Conservation (phyloP, 2,797 vertebrate species). For the Amblyopsis hoosieri region DNA sequence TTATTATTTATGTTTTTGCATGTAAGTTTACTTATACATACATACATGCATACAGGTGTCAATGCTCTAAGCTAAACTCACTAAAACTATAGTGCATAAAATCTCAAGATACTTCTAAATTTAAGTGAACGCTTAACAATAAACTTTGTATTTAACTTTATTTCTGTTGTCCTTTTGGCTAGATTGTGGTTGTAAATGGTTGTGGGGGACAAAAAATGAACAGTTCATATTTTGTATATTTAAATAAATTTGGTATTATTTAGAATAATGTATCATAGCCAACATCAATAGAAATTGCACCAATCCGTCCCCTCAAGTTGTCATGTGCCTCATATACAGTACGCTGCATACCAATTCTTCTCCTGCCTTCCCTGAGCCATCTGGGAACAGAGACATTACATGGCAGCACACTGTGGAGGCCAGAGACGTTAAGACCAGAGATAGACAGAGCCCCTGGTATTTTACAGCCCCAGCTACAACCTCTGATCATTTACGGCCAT, state of each 20-base stretch:
- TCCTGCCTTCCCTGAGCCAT: slow-evolving; percentile 14
- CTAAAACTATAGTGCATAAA: background rate
- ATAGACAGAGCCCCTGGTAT: slow-evolving; percentile 12
- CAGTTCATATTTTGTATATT: background rate
- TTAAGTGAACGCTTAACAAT: background rate
- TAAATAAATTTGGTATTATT: background rate
- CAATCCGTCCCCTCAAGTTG: too few species aligned
- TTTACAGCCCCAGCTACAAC: slow-evolving; percentile 41
- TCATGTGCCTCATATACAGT: background rate
- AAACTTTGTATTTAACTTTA: slow-evolving; percentile 2
- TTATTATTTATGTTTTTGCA: background rate
- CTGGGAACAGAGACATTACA: slow-evolving; percentile 28
- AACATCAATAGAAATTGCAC: background rate
- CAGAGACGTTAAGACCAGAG: slow-evolving; percentile 10
- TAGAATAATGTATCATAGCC: background rate
- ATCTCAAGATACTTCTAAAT: slow-evolving; percentile 6
- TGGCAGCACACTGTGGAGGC: slow-evolving; percentile 23
- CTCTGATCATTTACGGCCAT: slow-evolving; percentile 33
- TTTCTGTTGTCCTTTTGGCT: background rate
- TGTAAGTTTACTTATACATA: background rate
- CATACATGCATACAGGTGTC: too few species aligned
- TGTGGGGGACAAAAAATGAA: too few species aligned
- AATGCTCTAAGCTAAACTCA: background rate
- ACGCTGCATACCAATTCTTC: too few species aligned
- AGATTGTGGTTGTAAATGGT: background rate